Base-by-base conservation (phyloP, 2,797 vertebrate genomes). In the Molossus molossus region DNA sequence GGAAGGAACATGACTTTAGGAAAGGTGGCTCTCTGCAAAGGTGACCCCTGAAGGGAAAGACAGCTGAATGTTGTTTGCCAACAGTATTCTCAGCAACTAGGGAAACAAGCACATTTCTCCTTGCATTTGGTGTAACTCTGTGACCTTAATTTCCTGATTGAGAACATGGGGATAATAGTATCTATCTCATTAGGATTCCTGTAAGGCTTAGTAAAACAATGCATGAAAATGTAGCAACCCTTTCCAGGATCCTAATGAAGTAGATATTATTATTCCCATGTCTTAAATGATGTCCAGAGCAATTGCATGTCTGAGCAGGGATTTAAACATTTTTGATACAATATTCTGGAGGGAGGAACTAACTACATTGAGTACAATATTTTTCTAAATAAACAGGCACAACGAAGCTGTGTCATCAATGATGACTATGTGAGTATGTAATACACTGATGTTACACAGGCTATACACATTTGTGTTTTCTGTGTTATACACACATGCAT, bases 351-450 rank as follows among this genome's bases (percentile, higher is more conserved):
- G 14, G 45, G 11, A 86, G 29, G 23, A 50, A 9, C 45, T 92
- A 83, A 62, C 45, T 55, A 72, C 64, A 29, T 50, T 37, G 18
- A 37, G 23, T 8, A 57, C 37, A 79, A 60, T 40, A n/a, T 81
- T 67, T 87, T 87, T 77, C 90, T 64, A 13, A 91, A 75, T 37
- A 76, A 69, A 92, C 17, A 69, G 11, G 83, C 53, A 53, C 12
- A 29, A 53, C 12, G 23, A 92, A n/a, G 29, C 62, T 29, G 14
- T 23, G 7, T 37, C 79, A 79, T 45, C 40, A 86, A 3, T 45
- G 23, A 95, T 67, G 55, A 57, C 15, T 40, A 23, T 50, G 18
- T 85, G 55, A 45, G 29, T 77, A 64, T n/a, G n/a, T 27, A 91
- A 55, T 70, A 62, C 10, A 50, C 6, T 57, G 29, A 76, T 55